Conservation (phyloP, 2,113 vertebrate genomes). For the Podiceps cristatus region DNA sequence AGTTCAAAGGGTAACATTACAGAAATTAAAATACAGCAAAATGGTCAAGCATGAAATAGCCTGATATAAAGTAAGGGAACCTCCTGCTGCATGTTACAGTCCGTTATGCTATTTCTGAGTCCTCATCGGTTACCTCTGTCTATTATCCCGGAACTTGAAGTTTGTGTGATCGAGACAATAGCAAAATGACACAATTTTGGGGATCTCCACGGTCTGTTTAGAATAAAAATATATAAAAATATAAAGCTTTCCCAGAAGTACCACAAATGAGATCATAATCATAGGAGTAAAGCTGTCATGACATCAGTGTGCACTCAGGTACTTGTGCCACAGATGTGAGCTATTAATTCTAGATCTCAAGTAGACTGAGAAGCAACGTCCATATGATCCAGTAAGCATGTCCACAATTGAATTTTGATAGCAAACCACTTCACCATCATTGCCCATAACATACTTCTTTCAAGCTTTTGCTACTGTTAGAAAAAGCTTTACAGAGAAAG, state of each 20-base stretch:
- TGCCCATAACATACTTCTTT: background rate
- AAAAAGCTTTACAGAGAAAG: background rate
- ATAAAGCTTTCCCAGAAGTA: background rate
- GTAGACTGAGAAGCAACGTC: background rate
- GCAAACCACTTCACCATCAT: background rate
- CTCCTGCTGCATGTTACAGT: background rate
- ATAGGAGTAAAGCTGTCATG: background rate
- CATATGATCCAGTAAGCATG: background rate
- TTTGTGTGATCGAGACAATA: background rate
- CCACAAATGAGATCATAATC: background rate
- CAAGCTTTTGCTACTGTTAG: background rate
- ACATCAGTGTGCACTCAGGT: background rate
- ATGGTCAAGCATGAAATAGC: background rate
- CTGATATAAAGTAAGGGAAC: background rate
- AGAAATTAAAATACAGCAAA: background rate
- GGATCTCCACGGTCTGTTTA: background rate
- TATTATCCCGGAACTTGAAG: background rate
- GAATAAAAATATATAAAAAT: background rate
- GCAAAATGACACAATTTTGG: background rate
- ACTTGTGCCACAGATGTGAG: background rate
- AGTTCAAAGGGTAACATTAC: background rate
- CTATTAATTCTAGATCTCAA: background rate
- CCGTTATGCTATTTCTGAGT: background rate
- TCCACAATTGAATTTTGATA: background rate
- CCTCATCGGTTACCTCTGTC: background rate